Evolutionary conservation across 2,888 invertebrate species (phyloP).

Genomic region (Hecatera dysodea): DNA sequence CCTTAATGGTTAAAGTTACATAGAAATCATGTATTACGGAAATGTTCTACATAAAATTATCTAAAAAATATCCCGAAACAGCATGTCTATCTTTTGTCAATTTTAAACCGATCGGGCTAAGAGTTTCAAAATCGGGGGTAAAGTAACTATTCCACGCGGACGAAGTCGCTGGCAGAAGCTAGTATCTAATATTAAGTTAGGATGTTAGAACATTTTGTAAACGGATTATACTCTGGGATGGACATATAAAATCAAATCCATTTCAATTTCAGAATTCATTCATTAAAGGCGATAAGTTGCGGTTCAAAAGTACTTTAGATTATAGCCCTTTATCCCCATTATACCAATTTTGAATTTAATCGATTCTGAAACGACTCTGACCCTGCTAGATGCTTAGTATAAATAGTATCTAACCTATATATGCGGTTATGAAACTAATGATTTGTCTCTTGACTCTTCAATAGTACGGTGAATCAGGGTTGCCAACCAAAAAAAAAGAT

Average conservation of each 20-base stretch:
- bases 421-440: neutral
- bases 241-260: conserved; percentile 37
- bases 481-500: too few relatives aligned
- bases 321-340: conserved; percentile 29
- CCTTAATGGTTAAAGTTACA: too few relatives aligned
- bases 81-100: too few relatives aligned
- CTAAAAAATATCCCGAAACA: too few relatives aligned
- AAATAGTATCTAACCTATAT: neutral
- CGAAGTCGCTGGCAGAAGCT: too few relatives aligned
- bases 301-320: conserved; percentile 37
- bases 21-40: too few relatives aligned
- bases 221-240: conserved; percentile 5
- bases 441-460: neutral
- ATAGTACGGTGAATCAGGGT: too few relatives aligned
- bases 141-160: too few relatives aligned
- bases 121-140: too few relatives aligned
- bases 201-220: conserved; percentile 8
- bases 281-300: conserved; percentile 37
- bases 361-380: conserved; percentile 29
- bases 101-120: too few relatives aligned
- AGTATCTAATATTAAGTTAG: too few relatives aligned
- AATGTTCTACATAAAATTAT: too few relatives aligned
- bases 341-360: conserved; percentile 27
- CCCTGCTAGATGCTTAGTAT: conserved; percentile 8
- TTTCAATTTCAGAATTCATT: conserved; percentile 38